Conservation (phyloP, 2,113 vertebrate genomes). For the Raphicerus campestris region DNA sequence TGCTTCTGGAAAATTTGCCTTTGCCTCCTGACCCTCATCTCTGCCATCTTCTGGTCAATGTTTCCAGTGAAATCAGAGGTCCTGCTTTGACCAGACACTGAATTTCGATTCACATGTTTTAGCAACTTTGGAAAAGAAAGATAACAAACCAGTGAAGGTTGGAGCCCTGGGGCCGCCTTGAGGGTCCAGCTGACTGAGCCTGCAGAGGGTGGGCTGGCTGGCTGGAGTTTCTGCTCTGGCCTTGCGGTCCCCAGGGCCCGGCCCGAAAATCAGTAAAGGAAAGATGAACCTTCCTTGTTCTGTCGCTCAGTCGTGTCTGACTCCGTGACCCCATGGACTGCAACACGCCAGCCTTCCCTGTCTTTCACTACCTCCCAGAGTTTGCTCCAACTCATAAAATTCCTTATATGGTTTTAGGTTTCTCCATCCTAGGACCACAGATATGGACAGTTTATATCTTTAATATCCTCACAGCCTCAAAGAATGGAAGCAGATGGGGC, state of each 20-base stretch:
- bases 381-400: not conserved
- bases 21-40: not conserved
- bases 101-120: not conserved
- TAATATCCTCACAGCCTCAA: not conserved
- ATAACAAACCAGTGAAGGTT: not conserved
- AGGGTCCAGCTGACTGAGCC: not conserved
- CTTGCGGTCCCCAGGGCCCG: rapidly evolving
- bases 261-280: not conserved
- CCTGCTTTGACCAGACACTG: not conserved
- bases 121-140: not conserved
- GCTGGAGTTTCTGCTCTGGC: not conserved
- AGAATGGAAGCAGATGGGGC: not conserved
- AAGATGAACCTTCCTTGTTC: not conserved
- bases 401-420: not conserved
- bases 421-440: not conserved
- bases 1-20: not conserved
- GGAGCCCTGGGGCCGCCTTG: rapidly evolving
- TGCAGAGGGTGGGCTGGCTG: not conserved
- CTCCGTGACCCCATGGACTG: rapidly evolving
- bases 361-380: not conserved
- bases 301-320: not conserved
- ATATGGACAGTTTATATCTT: not conserved
- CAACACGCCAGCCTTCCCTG: not conserved
- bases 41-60: not conserved
- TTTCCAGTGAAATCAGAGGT: not conserved